These are phyloP conservation scores for Panthera uncia DNA, from an alignment of 2,113 vertebrate species.

Conservation along the genomic window DNA sequence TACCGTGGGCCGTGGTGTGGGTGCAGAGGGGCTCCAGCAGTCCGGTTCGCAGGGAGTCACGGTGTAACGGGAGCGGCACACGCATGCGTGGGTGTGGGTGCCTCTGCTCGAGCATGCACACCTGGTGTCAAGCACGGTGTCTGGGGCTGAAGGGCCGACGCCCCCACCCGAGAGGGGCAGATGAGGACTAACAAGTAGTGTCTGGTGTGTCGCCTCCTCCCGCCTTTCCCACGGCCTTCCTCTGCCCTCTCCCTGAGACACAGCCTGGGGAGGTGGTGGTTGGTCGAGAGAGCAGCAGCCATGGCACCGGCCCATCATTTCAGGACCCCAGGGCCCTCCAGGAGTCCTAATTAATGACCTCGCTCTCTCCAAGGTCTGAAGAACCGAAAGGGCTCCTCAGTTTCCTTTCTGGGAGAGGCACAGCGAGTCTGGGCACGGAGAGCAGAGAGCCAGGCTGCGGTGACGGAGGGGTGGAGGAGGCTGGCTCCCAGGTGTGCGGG, in stretches of 20 bases:
- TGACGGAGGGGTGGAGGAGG: background rate
- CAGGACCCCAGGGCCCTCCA: background rate
- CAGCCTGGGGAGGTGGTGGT: background rate
- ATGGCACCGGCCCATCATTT: background rate
- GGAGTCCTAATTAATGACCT: background rate
- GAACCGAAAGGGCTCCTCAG: background rate
- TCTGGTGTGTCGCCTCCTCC: no score
- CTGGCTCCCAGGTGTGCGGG: background rate
- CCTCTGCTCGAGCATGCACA: background rate
- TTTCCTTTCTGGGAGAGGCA: background rate
- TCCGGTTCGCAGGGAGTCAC: background rate
- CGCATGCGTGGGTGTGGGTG: background rate
- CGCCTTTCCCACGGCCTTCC: no score
- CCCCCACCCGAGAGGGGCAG: background rate
- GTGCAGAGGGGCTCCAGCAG: background rate
- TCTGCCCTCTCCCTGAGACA: background rate
- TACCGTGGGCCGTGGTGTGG: background rate
- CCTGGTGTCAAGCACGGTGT: background rate
- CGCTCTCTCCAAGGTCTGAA: background rate
- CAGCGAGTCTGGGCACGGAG: slow-evolving; percentile 42
- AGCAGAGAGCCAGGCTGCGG: background rate
- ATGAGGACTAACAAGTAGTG: no score
- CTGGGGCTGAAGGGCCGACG: background rate
- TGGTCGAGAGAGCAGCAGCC: background rate
- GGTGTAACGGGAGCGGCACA: background rate